Conservation (phyloP, 2,113 vertebrate species). For the Tetrax tetrax region DNA sequence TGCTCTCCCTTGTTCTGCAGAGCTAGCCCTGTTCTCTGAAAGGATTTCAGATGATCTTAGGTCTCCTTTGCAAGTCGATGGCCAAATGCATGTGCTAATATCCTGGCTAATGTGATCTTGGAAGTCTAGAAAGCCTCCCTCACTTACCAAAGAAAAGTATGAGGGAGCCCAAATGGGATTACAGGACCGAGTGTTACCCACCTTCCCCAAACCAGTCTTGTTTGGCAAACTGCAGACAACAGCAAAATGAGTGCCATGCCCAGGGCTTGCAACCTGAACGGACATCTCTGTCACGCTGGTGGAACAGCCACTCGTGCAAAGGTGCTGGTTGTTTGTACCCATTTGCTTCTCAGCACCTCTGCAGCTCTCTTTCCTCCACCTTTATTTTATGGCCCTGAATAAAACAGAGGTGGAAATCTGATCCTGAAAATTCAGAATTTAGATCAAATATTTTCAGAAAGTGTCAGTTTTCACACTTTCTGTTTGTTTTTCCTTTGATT, state of each 20-base stretch:
- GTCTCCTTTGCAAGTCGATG: not conserved
- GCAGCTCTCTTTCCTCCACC: not conserved
- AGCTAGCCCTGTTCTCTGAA: not conserved
- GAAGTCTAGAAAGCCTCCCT: not conserved
- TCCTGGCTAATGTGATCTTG: constrained; percentile 2
- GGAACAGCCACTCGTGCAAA: not conserved
- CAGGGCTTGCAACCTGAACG: not conserved
- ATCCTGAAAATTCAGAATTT: not conserved
- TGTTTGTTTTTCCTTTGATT: not conserved
- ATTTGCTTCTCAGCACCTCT: not conserved
- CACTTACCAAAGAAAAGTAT: not conserved
- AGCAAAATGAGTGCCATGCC: not conserved
- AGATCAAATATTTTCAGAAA: not conserved
- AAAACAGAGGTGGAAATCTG: not conserved
- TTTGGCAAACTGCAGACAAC: not conserved
- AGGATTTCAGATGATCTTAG: constrained; percentile 11
- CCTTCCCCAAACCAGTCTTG: not conserved
- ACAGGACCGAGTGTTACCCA: not conserved
- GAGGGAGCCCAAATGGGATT: not conserved
- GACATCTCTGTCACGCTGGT: not conserved
- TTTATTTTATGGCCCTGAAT: not conserved
- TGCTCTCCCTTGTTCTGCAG: not conserved
- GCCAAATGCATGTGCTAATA: not conserved
- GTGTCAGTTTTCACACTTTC: not conserved
- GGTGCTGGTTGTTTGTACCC: not conserved